Evolutionary conservation across 2,888 invertebrate genomes (phyloP), one percentile per base, ranked within the genome.

Genomic region (Eudemis profundana): DNA sequence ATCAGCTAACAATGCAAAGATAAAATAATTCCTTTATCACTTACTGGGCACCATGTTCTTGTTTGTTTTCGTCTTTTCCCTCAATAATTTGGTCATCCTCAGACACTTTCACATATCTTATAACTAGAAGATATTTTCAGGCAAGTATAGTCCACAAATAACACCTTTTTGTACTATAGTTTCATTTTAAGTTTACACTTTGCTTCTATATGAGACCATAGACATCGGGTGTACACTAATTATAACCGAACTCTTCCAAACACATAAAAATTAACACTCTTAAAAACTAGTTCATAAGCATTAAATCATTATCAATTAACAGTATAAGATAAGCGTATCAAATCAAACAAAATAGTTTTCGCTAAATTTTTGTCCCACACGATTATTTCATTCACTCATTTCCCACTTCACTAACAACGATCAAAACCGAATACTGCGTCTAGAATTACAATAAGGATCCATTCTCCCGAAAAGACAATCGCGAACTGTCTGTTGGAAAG

Each of bases 31-130:
- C 33, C 33, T 8, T 15, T 12, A 19, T 27, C 14, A 54, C 54
- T 54, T 54, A 54, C 54, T 54, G 2, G 54, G 54, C 23, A 40
- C 54, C 40, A 42, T 42, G 12, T 38, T 42, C 15, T 12, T 17
- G 27, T 38, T 23, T 42, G 23, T 51, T 8, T 51, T 51, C 3
- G 21, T 54, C 15, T 42, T 54, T 23, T 15, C 40, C 17, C 19
- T 19, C 4, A 17, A 19, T 33, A 33, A 33, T 40, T 27, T 53
- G 2, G 38, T 27, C 54, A 54, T 54, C 10, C 0, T 54, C 15
- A 23, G 5, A 2, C 4, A 21, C 21, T 21, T 27, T 27, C 40
- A 40, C 40, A 15, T 36, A 23, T 53, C 8, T 15, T 33, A 17
- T 7, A 29, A 50, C 12, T 12, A 27, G 1, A 40, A 14, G 14